Evolutionary conservation across 2,888 invertebrate genomes (phyloP).

Genomic region (Malachius bipustulatus): DNA sequence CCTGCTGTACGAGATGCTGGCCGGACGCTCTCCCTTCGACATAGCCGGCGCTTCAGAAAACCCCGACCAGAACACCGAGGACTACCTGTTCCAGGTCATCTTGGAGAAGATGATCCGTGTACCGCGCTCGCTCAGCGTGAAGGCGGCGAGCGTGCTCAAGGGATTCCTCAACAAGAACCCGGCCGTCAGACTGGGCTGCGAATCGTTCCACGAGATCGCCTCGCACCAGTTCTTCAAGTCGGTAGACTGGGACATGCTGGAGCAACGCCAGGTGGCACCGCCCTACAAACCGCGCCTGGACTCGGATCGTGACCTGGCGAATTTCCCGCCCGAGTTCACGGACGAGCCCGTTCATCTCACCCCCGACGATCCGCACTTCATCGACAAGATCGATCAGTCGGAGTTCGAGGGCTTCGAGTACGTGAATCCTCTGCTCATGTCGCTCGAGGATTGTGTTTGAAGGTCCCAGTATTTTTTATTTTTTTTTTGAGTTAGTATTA

Average conservation of each 20-base stretch:
- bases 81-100: slow-evolving; percentile 94
- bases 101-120: slow-evolving; percentile 98
- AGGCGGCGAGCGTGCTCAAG: slow-evolving; percentile 92
- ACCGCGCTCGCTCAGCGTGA: slow-evolving; percentile 92
- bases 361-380: slow-evolving; percentile 97
- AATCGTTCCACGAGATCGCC: slow-evolving; percentile 88
- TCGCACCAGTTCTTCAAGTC: slow-evolving; percentile 95
- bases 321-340: too few relatives aligned
- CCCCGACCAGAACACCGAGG: slow-evolving; percentile 97
- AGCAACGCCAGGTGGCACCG: slow-evolving; percentile 93
- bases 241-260: slow-evolving; percentile 97
- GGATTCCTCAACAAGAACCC: slow-evolving; percentile 99
- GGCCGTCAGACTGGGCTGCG: slow-evolving; percentile 88
- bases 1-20: slow-evolving; percentile 98
- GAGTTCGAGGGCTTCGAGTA: slow-evolving; percentile 99
- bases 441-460: slow-evolving; percentile 98
- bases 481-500: too few relatives aligned
- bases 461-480: too few relatives aligned
- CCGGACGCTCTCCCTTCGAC: too few relatives aligned
- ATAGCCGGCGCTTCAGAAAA: slow-evolving; percentile 94
- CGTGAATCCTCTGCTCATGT: slow-evolving; percentile 99
- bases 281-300: slow-evolving; percentile 96
- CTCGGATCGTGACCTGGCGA: slow-evolving; percentile 91
- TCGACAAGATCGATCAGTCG: too few relatives aligned
- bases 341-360: slow-evolving; percentile 92